Evolutionary conservation across 2,797 vertebrate genomes (phyloP).

Genomic region (Ambastaia sidthimunki): DNA sequence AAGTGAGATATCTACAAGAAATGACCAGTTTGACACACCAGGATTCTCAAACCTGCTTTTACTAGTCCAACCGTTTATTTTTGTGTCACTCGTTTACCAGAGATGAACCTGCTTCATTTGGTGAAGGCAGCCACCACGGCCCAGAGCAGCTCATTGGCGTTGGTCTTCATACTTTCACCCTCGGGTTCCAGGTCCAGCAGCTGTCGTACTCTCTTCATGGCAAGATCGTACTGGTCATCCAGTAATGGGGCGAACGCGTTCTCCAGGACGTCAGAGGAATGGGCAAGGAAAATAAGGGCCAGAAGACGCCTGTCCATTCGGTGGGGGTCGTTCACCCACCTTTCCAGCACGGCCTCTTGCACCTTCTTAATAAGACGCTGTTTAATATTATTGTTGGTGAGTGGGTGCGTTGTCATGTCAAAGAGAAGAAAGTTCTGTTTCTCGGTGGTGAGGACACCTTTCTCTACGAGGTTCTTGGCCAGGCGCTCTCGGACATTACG

Average conservation of each 20-base stretch:
- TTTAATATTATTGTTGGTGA: constrained; percentile 95
- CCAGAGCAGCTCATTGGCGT: constrained; percentile 91
- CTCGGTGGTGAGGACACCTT: constrained; percentile 94
- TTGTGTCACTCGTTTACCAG: constrained; percentile 42
- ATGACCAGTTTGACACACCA: constrained; percentile 52
- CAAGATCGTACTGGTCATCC: constrained; percentile 95
- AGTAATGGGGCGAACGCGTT: constrained; percentile 94
- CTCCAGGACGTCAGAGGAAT: constrained; percentile 94
- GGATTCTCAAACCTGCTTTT: constrained; percentile 27
- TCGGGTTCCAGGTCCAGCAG: constrained; percentile 95
- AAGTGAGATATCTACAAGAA: constrained; percentile 58
- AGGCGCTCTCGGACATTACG: constrained; percentile 92
- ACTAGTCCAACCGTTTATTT: constrained; percentile 41
- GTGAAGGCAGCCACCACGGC: constrained; percentile 94
- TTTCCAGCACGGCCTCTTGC: constrained; percentile 92
- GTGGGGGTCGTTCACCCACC: constrained; percentile 95
- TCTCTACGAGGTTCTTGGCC: constrained; percentile 96
- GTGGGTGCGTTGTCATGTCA: constrained; percentile 96
- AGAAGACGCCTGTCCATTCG: constrained; percentile 97
- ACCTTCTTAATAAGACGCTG: constrained; percentile 96
- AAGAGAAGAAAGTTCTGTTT: constrained; percentile 98
- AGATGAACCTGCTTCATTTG: constrained; percentile 78
- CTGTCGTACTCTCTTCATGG: constrained; percentile 93
- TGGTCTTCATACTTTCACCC: constrained; percentile 90
- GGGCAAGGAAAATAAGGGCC: constrained; percentile 93